Base-by-base conservation (phyloP, 2,797 vertebrate genomes). In the Sus cebifrons region DNA sequence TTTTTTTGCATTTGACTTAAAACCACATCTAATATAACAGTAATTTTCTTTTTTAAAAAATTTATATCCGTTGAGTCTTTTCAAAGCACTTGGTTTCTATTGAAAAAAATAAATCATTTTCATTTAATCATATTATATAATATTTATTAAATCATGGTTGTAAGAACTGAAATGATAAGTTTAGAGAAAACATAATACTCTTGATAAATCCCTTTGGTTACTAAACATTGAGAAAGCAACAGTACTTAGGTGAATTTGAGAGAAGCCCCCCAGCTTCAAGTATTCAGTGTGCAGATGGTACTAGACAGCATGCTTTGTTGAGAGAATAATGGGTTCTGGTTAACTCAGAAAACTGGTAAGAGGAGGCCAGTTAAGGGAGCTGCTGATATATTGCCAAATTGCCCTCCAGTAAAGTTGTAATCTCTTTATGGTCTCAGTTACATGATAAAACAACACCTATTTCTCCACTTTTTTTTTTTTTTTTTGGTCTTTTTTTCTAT, bases 1-100 rank as follows among this genome's bases (percentile, higher is more conserved):
- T 58, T 91, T 14, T 75, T 88, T 85, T 81, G 32, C 89, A 89
- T 88, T 71, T 88, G 87, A 81, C n/a, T 87, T 29, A 89, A 17
- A 89, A 17, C 52, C 25, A 75, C 2, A 73, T 87, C 40, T 84
- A 36, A 84, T 74, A 56, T 81, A 40, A 86, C 3, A 89, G 58
- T 49, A 58, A 18, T 87, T 84, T 73, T 86, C 68, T 95, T 52
- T 36, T 64, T 10, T 32, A 71, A 74, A 32, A 77, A 81, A 82
- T 40, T 56, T 77, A 75, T 74, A 62, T 81, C 81, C n/a, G 85
- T 49, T 29, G 73, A 68, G 18, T 85, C 27, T n/a, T 94, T 77
- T 84, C 84, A 95, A 64, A 75, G 29, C 4, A 25, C 49, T 32
- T 82, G 10, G 14, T 73, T 94, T 78, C 36, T 75, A 89, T 20